Percentiles rank a stretch among this genome's conserved stretches.
Conservation (phyloP, 2,113 vertebrate species). For the Dasyornis broadbenti region DNA sequence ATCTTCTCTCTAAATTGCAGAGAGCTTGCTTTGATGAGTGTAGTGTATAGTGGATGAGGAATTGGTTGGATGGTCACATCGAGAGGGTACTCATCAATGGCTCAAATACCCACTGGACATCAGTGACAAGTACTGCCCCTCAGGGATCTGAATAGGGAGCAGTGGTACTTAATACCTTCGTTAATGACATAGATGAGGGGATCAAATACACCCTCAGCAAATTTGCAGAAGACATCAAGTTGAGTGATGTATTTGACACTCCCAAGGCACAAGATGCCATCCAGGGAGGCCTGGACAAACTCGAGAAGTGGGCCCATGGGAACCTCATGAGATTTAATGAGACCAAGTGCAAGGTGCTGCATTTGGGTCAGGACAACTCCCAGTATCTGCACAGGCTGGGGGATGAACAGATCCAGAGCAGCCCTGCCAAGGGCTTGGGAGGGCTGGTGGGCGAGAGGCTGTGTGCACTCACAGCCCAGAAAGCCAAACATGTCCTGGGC, state of each 20-base stretch:
- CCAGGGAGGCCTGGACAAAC: neutral
- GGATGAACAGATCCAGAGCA: neutral
- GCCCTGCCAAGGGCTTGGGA: rapidly evolving
- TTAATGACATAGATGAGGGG: neutral
- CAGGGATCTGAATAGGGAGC: neutral
- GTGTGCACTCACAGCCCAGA: neutral
- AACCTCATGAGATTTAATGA: neutral
- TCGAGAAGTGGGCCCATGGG: too few relatives aligned
- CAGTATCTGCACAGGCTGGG: rapidly evolving
- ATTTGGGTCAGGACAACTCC: neutral
- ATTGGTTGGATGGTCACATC: neutral
- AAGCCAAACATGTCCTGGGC: neutral
- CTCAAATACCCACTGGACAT: neutral
- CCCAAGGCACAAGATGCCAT: neutral
- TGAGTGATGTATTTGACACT: neutral
- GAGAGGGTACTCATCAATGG: neutral
- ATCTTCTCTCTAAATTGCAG: neutral
- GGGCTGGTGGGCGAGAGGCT: neutral
- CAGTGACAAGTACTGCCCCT: neutral
- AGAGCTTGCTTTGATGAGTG: neutral
- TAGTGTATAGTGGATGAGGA: neutral
- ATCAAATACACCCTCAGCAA: neutral
- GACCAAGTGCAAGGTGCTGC: neutral
- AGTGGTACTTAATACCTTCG: neutral
- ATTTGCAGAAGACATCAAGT: neutral